Base-by-base conservation (phyloP, 2,113 vertebrate species). In the Calonectris borealis region DNA sequence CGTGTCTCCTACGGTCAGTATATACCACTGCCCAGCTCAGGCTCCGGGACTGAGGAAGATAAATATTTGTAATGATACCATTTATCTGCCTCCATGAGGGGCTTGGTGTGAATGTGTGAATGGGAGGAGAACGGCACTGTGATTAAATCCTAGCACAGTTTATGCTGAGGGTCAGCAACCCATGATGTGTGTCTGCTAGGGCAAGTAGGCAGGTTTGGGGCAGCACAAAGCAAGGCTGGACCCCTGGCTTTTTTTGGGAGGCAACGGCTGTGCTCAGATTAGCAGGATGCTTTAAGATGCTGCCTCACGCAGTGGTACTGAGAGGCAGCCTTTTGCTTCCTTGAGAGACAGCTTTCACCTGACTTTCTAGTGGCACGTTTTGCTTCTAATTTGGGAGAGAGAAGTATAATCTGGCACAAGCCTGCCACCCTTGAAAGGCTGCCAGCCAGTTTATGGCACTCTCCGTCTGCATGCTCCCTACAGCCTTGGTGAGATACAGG, bases 311-410 rank as follows among this genome's bases (percentile, higher is more conserved):
- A 36, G 89, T 7, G 49, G n/a, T 21, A 4, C 88, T 10, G 82
- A 70, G 86, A 66, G 84, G 92, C 89, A 94, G 90, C 72, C 72
- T 90, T 77, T 80, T 60, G 20, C 95, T 93, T 94, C 96, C 94
- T 88, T 88, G 94, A 94, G 92, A 96, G 94, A 48, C 92, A 94
- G 95, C 92, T 60, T 84, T 84, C 89, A 94, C 93, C 95, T 97
- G 95, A 88, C 95, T 95, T 93, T 61, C 91, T 94, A 95, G 93
- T 89, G 91, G 94, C 96, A 96, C 75, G 57, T 96, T 97, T 93
- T 89, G 94, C 96, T 97, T 91, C 95, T 96, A 93, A 95, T 96
- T 79, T 42, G 61, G 89, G 93, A 88, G 64, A 89, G 65, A 40
- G 86, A 31, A 94, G 86, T 51, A 52, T 70, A 57, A 97, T 81